Evolutionary conservation across 1,140 invertebrate species (phyloP).

Genomic region (Aphis gossypii): DNA sequence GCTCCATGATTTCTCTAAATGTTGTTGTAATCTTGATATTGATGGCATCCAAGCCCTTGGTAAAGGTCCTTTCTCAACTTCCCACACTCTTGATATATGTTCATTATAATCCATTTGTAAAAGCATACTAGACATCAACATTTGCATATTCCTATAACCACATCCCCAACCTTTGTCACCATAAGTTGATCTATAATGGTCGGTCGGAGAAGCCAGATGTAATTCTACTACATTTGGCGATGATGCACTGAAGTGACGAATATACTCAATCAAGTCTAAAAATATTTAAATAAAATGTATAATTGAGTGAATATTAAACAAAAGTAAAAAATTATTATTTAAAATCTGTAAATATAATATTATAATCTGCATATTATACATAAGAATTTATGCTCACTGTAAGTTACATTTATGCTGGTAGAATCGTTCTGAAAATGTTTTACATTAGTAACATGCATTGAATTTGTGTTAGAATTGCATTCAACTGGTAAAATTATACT

Average conservation of each 20-base stretch:
- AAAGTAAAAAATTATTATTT: not conserved
- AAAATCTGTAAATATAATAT: not conserved
- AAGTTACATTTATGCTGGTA: not conserved
- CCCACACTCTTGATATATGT: conserved; percentile 68
- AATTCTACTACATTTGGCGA: conserved; percentile 73
- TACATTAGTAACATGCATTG: not conserved
- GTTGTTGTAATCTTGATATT: conserved; percentile 80
- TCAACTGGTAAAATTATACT: not conserved
- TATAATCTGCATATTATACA: not conserved
- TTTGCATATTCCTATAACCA: conserved; percentile 89
- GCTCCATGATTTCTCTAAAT: conserved; percentile 88
- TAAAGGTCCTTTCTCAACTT: conserved; percentile 64
- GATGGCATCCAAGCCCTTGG: conserved; percentile 78
- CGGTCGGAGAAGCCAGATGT: conserved; percentile 79
- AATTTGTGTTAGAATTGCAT: not conserved
- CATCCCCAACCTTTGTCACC: conserved; percentile 91
- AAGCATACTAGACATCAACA: conserved; percentile 84
- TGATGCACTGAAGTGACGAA: conserved; percentile 47
- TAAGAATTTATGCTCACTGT: not conserved
- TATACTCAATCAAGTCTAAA: conserved; percentile 55
- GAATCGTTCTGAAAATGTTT: not conserved
- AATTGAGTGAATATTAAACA: not conserved
- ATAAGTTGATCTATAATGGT: conserved; percentile 86
- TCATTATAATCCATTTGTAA: conserved; percentile 77
- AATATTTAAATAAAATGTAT: not conserved